phyloP scores from a whole-genome alignment of 2,113 vertebrate species.

The Haplochromis burtoni region DNA sequence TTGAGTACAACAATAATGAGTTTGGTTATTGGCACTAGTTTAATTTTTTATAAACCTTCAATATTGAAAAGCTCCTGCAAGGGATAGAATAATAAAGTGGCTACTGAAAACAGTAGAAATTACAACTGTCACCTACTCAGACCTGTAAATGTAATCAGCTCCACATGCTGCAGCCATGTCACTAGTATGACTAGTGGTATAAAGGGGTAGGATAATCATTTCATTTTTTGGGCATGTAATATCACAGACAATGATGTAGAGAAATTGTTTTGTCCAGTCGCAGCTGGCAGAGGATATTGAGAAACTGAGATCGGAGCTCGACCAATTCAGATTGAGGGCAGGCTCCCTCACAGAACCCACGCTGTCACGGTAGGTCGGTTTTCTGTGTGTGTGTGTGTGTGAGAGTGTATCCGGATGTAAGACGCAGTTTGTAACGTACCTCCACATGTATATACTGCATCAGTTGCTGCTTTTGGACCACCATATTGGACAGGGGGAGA shows the following conservation, averaged over 20 bases:
- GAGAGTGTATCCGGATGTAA: not conserved
- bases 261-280: conserved; percentile 69
- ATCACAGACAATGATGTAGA: not conserved
- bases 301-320: conserved; percentile 89
- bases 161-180: not conserved
- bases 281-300: conserved; percentile 93
- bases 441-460: not conserved
- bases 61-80: not conserved
- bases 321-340: conserved; percentile 87
- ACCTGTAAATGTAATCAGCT: not conserved
- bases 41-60: not conserved
- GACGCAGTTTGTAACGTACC: not conserved
- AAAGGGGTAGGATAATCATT: not conserved
- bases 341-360: conserved; percentile 92
- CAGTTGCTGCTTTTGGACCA: not conserved
- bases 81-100: not conserved
- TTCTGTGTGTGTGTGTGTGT: not conserved
- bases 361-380: conserved; percentile 80
- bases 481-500: not conserved
- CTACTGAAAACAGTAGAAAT: not conserved
- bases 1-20: conserved; percentile 2
- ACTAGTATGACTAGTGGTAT: not conserved
- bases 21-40: not conserved
- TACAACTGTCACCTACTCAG: not conserved
- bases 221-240: not conserved